These are phyloP conservation scores for Ernsta delagoae DNA, from an alignment of 2,888 invertebrate species.

Conservation along the genomic window DNA sequence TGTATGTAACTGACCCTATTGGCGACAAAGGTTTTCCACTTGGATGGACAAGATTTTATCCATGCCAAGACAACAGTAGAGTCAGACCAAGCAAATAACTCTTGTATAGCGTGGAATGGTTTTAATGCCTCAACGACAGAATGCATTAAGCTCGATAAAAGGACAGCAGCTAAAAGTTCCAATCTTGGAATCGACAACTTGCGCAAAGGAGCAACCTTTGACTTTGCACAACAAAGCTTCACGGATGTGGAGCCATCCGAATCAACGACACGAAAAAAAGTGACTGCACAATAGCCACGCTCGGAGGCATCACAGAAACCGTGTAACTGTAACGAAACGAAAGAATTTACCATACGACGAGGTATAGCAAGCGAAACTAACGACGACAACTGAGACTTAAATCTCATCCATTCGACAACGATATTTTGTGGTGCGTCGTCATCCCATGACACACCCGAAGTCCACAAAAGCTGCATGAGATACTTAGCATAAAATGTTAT, in stretches of 20 bases:
- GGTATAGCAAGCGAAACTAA: not conserved
- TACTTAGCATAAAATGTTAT: not conserved
- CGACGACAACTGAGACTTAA: conserved; percentile 1
- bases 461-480: not conserved
- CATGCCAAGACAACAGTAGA: not conserved
- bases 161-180: conserved; percentile 2
- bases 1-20: conserved; percentile 1
- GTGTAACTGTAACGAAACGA: conserved; percentile 15
- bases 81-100: conserved; percentile 4
- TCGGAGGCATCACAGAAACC: conserved; percentile 18
- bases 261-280: conserved; percentile 1
- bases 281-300: conserved; percentile 15
- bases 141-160: not conserved
- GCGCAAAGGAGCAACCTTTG: not conserved
- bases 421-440: not conserved
- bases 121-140: not conserved
- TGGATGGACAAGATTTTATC: conserved; percentile 1
- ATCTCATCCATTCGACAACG: not conserved
- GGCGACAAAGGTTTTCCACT: not conserved
- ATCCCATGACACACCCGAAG: conserved; percentile 1
- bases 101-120: not conserved
- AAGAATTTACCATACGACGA: conserved; percentile 10
- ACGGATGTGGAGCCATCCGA: not conserved
- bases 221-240: not conserved
- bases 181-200: not conserved